Base-by-base conservation (phyloP, 2,888 invertebrate species). In the Plagiodera versicolora region DNA sequence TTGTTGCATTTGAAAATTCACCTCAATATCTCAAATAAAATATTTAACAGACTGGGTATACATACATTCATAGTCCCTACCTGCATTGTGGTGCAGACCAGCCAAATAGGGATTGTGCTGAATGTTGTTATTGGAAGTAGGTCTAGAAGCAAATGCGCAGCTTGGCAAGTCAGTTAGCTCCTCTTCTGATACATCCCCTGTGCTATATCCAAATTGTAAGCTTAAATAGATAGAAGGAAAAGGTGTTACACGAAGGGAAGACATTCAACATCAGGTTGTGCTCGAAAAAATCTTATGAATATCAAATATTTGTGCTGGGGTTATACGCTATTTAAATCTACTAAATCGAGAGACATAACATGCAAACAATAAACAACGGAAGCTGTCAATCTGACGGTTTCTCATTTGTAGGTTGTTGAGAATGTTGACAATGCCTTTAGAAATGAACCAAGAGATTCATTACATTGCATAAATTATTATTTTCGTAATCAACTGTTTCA, bases 141-240 rank as follows among this genome's bases (percentile, higher is more conserved):
- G 68, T 82, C 89, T 68, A 80, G 87, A 69, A 79, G 86, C 92
- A 78, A 92, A 93, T 59, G 91, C 89, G 78, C 93, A 93, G 44
- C 92, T 91, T 0, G 92, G 92, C 68, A 93, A 82, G 70, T 93
- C 92, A 3, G 86, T 81, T 11, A 90, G 85, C 73, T 86, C 80
- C 75, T 88, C 86, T 81, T 85, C 86, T 58, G 83, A 84, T 47
- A 84, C 78, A 65, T 85, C 85, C 54, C 78, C 81, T 52, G 78
- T 77, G 64, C 77, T 78, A 69, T 77, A 80, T 58, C 79, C 77
- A 72, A 77, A 80, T 64, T 80, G 80, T 73, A 80, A 74, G 72
- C 79, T 80, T 60, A 64, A 69, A 70, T 48, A 63, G 59, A 56
- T 63, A 58, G 62, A 65, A 64, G 63, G 63, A 63, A 56, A 65